Conservation (phyloP, 1,140 invertebrate species). For the Heliconius eleuchia region DNA sequence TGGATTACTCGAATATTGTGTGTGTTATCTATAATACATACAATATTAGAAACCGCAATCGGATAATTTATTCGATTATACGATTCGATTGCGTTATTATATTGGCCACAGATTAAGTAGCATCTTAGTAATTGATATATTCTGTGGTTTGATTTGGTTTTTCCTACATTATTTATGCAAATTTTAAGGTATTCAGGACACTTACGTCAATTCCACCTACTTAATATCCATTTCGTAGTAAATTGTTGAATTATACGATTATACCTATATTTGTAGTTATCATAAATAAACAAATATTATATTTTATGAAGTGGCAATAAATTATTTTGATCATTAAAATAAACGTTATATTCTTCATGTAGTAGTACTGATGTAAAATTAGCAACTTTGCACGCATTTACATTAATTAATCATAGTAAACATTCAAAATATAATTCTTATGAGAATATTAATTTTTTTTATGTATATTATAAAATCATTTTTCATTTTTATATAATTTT, state of each 20-base stretch:
- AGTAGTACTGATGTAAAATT: background rate
- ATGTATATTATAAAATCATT: too few species aligned
- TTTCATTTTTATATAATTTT: too few species aligned
- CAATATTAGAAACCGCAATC: background rate
- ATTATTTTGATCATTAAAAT: background rate
- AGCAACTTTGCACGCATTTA: background rate
- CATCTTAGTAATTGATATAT: background rate
- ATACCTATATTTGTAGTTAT: background rate
- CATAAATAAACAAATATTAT: background rate
- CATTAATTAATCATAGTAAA: background rate
- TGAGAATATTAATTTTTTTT: too few species aligned
- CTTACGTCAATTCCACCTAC: background rate
- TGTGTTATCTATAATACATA: background rate
- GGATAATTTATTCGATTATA: background rate
- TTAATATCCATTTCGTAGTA: background rate
- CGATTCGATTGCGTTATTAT: background rate
- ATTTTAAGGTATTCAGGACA: slow-evolving; percentile 4
- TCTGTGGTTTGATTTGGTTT: background rate
- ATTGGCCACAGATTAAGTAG: slow-evolving; percentile 5
- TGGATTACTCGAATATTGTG: background rate
- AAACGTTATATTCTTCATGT: background rate
- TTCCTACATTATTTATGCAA: background rate
- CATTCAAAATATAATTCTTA: too few species aligned
- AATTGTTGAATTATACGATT: background rate
- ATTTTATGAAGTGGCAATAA: background rate